A percentile compares a stretch with the other conserved stretches of the same genome.
phyloP scores from a whole-genome alignment of 2,888 invertebrate species.

The Chloroclysta siterata region DNA sequence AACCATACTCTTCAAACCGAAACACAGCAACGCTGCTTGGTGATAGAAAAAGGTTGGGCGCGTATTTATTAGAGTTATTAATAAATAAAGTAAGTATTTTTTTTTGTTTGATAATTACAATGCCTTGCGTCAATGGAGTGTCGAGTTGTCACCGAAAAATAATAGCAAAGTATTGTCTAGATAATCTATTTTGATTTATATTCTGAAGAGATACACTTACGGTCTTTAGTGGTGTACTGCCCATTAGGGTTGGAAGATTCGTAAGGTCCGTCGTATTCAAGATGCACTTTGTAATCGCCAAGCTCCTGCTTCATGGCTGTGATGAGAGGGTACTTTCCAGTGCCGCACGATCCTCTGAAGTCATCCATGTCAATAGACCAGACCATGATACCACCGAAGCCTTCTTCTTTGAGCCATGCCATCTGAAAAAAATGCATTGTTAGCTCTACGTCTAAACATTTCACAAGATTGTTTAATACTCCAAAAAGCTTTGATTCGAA shows the following conservation, averaged over 20 bases:
- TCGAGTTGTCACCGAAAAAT: no score
- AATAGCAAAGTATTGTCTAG: no score
- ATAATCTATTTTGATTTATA: background rate
- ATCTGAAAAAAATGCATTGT: constrained; percentile 84
- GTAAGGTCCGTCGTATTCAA: constrained; percentile 95
- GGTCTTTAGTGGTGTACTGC: constrained; percentile 94
- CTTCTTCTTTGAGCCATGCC: constrained; percentile 97
- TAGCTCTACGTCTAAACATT: no score
- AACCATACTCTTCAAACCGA: no score
- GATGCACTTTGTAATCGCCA: constrained; percentile 90
- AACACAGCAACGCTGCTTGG: no score
- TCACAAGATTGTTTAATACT: no score
- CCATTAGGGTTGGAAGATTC: constrained; percentile 89
- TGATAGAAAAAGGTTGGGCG: no score
- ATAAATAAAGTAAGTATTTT: no score
- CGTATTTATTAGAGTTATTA: no score
- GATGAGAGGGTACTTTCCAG: constrained; percentile 95
- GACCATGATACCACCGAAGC: constrained; percentile 97
- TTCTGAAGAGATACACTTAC: constrained; percentile 83
- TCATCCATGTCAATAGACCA: constrained; percentile 99
- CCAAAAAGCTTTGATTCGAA: no score
- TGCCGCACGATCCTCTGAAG: constrained; percentile 95
- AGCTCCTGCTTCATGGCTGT: constrained; percentile 94
- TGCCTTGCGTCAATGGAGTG: no score
- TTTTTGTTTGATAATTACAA: no score